These are phyloP conservation scores for Lasioglossum malachurum DNA, from an alignment of 2,888 invertebrate species.

Conservation along the genomic window DNA sequence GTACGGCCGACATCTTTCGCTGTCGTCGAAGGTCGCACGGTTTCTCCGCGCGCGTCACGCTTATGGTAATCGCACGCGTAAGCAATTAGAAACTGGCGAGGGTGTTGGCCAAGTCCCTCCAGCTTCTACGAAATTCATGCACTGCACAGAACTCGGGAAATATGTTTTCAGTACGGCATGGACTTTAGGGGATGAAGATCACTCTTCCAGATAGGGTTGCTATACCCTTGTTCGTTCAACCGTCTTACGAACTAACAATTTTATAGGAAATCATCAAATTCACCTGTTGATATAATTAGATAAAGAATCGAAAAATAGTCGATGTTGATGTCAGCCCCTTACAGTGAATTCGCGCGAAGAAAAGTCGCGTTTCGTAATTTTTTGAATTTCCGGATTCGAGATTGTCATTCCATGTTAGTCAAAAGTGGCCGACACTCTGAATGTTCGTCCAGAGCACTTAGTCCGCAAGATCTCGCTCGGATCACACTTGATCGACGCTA, in stretches of 20 bases:
- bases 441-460: background rate
- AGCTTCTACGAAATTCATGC: background rate
- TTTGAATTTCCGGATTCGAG: background rate
- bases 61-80: slow-evolving; percentile 32
- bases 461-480: background rate
- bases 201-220: background rate
- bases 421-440: background rate
- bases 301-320: too few relatives aligned
- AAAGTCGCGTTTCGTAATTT: background rate
- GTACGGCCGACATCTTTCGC: slow-evolving; percentile 29
- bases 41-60: slow-evolving; percentile 1
- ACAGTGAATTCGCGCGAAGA: too few relatives aligned
- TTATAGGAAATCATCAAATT: background rate
- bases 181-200: background rate
- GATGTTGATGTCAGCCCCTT: too few relatives aligned
- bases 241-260: background rate
- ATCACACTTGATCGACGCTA: slow-evolving; percentile 44
- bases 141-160: background rate
- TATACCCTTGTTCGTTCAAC: background rate
- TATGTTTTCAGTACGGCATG: background rate
- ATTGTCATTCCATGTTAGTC: background rate
- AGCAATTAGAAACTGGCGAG: slow-evolving; percentile 4
- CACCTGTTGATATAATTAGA: background rate
- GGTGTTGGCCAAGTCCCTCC: background rate
- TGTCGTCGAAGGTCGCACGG: slow-evolving; percentile 41